A percentile compares a stretch with the other conserved stretches of the same genome.
Conservation (phyloP, 2,113 vertebrate species). For the Hyaena hyaena region DNA sequence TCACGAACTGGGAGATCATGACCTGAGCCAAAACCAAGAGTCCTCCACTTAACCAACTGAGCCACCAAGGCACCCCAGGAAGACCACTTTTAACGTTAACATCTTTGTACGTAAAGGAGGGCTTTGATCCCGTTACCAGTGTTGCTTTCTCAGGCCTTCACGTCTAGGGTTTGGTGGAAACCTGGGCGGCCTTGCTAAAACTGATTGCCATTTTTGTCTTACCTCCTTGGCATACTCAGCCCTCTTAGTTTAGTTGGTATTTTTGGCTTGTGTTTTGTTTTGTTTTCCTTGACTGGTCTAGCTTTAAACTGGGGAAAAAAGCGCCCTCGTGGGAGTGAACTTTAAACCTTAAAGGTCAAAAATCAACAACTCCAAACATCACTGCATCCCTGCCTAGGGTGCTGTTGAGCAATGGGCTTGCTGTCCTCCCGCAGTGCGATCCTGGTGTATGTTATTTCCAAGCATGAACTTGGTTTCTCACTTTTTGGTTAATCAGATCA, state of each 20-base stretch:
- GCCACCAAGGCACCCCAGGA: too few species aligned
- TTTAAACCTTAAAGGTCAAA: neutral
- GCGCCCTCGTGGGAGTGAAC: neutral
- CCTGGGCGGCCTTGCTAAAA: neutral
- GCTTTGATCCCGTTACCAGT: neutral
- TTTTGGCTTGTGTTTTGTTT: neutral
- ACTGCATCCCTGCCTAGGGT: rapidly evolving
- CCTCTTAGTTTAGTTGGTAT: neutral
- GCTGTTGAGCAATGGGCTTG: too few species aligned
- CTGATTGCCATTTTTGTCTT: neutral
- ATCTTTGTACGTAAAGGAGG: neutral
- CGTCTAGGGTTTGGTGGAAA: neutral
- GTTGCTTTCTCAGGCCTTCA: neutral
- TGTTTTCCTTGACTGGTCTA: neutral
- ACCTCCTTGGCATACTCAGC: neutral
- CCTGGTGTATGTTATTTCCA: neutral
- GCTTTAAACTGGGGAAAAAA: neutral
- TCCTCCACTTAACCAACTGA: too few species aligned
- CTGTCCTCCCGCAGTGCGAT: rapidly evolving
- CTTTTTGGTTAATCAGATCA: neutral
- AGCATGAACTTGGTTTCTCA: neutral
- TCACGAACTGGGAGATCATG: too few species aligned
- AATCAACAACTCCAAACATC: neutral
- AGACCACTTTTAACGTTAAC: neutral
- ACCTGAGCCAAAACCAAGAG: too few species aligned